These are phyloP conservation scores for Melitaea athalia DNA, from an alignment of 2,888 invertebrate genomes.

Conservation along the genomic window DNA sequence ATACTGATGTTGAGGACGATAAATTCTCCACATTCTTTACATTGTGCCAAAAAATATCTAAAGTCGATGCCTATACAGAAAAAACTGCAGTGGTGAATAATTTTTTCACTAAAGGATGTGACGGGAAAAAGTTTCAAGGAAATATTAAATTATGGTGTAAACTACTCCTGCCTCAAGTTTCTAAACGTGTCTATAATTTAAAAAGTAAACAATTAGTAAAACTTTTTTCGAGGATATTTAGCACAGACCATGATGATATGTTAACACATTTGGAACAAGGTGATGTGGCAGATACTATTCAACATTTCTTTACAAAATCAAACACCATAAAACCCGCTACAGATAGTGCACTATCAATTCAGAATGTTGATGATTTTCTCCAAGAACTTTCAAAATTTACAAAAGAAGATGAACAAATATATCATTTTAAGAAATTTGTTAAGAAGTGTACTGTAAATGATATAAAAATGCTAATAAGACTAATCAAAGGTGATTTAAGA, in stretches of 20 bases:
- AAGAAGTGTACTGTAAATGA: slow-evolving; percentile 91
- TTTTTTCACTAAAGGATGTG: slow-evolving; percentile 84
- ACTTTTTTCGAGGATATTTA: slow-evolving; percentile 91
- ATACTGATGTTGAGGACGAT: slow-evolving; percentile 81
- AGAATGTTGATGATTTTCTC: slow-evolving; percentile 90
- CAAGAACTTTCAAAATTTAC: slow-evolving; percentile 88
- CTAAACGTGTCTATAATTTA: slow-evolving; percentile 94
- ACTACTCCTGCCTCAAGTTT: slow-evolving; percentile 90
- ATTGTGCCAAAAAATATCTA: slow-evolving; percentile 89
- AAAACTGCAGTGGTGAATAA: slow-evolving; percentile 89
- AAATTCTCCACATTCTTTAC: slow-evolving; percentile 89
- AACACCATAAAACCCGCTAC: slow-evolving; percentile 80
- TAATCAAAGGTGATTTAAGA: slow-evolving; percentile 95
- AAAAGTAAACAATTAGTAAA: slow-evolving; percentile 96
- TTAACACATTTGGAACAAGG: slow-evolving; percentile 93
- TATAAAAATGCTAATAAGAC: slow-evolving; percentile 91
- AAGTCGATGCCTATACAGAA: slow-evolving; percentile 89
- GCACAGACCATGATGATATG: slow-evolving; percentile 89
- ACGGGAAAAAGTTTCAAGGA: slow-evolving; percentile 87
- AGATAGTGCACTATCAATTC: slow-evolving; percentile 87
- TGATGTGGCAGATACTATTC: slow-evolving; percentile 94
- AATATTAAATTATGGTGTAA: slow-evolving; percentile 91
- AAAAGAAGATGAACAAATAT: slow-evolving; percentile 93
- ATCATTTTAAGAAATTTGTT: slow-evolving; percentile 88
- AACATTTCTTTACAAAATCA: slow-evolving; percentile 88